These are phyloP conservation scores for Turritopsis rubra DNA, from an alignment of 30 jellyfish, hydroid and myxozoan genomes.

Conservation along the genomic window DNA sequence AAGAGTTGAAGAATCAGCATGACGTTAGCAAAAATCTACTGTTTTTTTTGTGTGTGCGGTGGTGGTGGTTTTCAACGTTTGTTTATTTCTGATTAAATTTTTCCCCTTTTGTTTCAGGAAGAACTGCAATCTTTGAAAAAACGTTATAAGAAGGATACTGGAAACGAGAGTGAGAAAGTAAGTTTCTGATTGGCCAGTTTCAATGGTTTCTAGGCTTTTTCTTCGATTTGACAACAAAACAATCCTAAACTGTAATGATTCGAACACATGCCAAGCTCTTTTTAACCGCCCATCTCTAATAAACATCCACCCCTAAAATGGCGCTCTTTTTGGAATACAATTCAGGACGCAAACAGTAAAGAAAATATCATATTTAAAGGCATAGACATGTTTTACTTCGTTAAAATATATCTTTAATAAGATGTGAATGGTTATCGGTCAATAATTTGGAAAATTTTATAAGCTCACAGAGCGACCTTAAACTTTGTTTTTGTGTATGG, in stretches of 20 bases:
- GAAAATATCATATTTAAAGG: too few relatives aligned
- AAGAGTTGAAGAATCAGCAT: constrained; percentile 47
- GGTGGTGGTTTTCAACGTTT: background rate
- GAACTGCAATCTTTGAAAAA: constrained; percentile 56
- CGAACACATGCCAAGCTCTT: background rate
- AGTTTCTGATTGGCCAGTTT: background rate
- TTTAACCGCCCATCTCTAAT: background rate
- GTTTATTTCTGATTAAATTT: background rate
- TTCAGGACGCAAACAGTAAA: too few relatives aligned
- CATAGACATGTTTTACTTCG: too few relatives aligned
- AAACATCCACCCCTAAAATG: background rate
- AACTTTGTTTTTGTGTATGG: too few relatives aligned
- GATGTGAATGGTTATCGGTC: too few relatives aligned
- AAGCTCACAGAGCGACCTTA: too few relatives aligned
- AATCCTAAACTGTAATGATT: background rate
- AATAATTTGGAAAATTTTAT: too few relatives aligned
- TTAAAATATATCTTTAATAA: too few relatives aligned
- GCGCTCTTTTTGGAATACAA: constrained; percentile 6
- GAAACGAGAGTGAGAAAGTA: constrained; percentile 61
- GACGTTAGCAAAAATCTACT: constrained; percentile 22
- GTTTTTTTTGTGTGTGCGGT: background rate
- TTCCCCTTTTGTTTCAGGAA: constrained; percentile 39
- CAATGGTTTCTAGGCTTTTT: background rate
- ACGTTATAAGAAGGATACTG: constrained; percentile 53
- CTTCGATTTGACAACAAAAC: too few relatives aligned